Evolutionary conservation across 2,113 vertebrate genomes (phyloP).

Genomic region (Pseudopipra pipra): DNA sequence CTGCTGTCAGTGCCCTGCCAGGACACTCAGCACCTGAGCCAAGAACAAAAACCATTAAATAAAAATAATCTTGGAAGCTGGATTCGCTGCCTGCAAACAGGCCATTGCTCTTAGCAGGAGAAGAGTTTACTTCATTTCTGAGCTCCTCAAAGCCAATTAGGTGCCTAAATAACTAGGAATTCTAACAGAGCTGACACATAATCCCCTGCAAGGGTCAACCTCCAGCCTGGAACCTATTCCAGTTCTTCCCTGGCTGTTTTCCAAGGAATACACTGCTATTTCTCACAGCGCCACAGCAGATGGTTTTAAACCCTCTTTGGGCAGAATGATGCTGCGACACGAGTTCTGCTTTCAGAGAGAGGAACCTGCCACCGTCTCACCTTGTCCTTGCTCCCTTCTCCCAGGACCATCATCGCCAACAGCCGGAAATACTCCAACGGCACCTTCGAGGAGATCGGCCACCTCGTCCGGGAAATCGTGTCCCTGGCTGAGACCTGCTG

Average conservation of each 20-base stretch:
- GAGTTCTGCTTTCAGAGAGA: background rate
- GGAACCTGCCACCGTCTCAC: background rate
- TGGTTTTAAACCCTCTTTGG: rapidly evolving
- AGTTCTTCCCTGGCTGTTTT: background rate
- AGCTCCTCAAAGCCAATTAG: background rate
- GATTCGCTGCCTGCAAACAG: background rate
- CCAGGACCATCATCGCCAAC: conserved; percentile 68
- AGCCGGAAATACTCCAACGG: conserved; percentile 76
- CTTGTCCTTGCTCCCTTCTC: background rate
- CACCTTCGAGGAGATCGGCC: conserved; percentile 72
- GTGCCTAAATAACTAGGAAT: background rate
- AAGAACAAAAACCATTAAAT: background rate
- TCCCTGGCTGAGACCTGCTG: conserved; percentile 74
- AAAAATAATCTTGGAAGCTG: background rate
- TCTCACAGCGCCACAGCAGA: rapidly evolving
- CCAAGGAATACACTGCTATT: background rate
- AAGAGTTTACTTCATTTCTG: background rate
- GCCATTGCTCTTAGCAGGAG: background rate
- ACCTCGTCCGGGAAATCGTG: conserved; percentile 65
- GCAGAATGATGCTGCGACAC: background rate
- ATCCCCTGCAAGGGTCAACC: background rate
- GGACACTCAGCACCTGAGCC: no score
- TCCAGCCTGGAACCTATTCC: background rate
- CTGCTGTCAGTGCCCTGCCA: background rate
- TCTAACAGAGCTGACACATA: background rate